These are phyloP conservation scores for Polymixis lichenea DNA, from an alignment of 2,888 invertebrate genomes.

Conservation along the genomic window DNA sequence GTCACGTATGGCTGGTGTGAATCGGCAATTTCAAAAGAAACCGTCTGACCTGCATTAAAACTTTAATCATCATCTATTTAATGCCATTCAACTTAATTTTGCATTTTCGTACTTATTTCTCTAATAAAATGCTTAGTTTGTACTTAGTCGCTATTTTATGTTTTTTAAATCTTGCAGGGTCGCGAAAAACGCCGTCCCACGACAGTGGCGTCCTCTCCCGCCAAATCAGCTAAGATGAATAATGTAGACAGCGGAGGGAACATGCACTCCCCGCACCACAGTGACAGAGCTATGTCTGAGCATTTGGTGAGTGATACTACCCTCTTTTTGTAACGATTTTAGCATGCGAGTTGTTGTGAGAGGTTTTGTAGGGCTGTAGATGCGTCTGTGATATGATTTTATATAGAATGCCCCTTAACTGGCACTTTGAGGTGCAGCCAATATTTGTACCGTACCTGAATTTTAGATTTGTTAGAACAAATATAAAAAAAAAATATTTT, in stretches of 20 bases:
- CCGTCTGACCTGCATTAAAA: no score
- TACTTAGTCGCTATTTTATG: neutral
- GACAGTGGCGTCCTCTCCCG: constrained; percentile 81
- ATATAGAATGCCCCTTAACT: neutral
- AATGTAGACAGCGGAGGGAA: constrained; percentile 76
- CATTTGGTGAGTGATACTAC: constrained; percentile 71
- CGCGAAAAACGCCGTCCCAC: constrained; percentile 83
- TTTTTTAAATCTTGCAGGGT: constrained; percentile 73
- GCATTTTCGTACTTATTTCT: neutral
- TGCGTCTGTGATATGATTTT: neutral
- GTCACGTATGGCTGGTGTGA: neutral
- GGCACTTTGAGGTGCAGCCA: neutral
- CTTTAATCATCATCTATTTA: no score
- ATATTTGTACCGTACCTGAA: neutral
- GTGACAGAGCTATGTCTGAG: constrained; percentile 73
- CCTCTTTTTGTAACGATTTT: neutral
- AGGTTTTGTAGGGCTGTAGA: neutral
- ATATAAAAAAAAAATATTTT: neutral
- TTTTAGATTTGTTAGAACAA: neutral
- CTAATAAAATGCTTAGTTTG: neutral
- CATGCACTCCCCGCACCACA: constrained; percentile 82
- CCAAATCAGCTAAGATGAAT: constrained; percentile 71
- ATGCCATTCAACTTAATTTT: neutral
- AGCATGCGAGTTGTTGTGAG: constrained; percentile 6
- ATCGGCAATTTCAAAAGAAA: no score